Evolutionary conservation across 2,113 vertebrate genomes (phyloP), one percentile per base, ranked within the genome.

Genomic region (Lophura nycthemera): DNA sequence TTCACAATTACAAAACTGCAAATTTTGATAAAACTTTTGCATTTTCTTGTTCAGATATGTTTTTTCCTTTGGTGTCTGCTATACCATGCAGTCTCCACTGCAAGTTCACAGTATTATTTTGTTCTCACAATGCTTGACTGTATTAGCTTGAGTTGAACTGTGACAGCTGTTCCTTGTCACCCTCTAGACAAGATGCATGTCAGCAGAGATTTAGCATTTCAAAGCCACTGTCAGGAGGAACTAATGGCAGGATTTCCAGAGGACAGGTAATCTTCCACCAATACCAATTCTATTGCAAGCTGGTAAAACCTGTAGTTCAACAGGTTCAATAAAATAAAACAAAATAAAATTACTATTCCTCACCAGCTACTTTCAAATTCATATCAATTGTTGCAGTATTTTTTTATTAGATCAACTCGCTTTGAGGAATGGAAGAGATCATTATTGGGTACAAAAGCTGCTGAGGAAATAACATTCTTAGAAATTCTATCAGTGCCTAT

Each of bases 91-190:
- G 38, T 78, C 66, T 29, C 38, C 27, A 5, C 17, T 71, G 63
- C 69, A 90, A 70, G 76, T 14, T 71, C 34, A 63, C 27, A 69
- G 30, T 64, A n/a, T 48, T 83, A 81, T 13, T 34, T 22, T 80
- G 77, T 20, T 93, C 80, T 94, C 75, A 38, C 22, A 87, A n/a
- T 45, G 43, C 89, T 83, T 75, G 77, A 71, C 80, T 82, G 43
- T 36, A 47, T 48, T 75, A 96, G 57, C 59, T 13, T 1, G 72
- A 76, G 74, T 65, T 56, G 73, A 64, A 52, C 80, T 2, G 8
- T 52, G 79, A 78, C 85, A 92, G 91, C 92, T 96, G 94, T 84
- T 91, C 86, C 88, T 76, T 83, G 89, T 54, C 92, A 88, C 94
- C 92, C 84, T 76, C 66, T 45, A 83, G 38, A 75, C 74, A 92